These are phyloP conservation scores for Aphaenogaster ashmeadi DNA, from an alignment of 1,140 invertebrate genomes.

Conservation along the genomic window DNA sequence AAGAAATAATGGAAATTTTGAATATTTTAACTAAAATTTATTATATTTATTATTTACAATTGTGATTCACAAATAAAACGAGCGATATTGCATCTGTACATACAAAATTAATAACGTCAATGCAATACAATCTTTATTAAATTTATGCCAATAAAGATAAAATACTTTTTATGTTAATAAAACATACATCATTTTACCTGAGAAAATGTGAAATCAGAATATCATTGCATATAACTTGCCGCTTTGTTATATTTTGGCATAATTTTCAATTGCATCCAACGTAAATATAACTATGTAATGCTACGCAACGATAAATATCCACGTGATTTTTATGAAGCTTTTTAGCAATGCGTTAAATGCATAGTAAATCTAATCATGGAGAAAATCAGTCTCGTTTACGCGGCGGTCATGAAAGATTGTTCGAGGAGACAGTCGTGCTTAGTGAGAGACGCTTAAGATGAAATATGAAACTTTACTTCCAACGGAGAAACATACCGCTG, in stretches of 20 bases:
- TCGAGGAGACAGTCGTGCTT: slow-evolving; percentile 31
- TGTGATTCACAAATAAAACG: not conserved
- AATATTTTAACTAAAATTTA: slow-evolving; percentile 29
- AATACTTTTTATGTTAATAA: not conserved
- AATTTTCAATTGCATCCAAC: not conserved
- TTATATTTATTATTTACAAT: slow-evolving; percentile 35
- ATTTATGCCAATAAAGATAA: not conserved
- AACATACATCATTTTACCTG: not conserved
- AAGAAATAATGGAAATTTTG: not conserved
- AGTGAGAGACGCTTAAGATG: slow-evolving; percentile 13
- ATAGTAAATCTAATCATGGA: slow-evolving; percentile 13
- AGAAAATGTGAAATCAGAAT: not conserved
- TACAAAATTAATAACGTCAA: slow-evolving; percentile 16
- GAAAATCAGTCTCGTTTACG: slow-evolving; percentile 52
- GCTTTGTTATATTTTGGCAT: not conserved
- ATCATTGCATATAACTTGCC: not conserved
- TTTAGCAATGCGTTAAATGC: slow-evolving; percentile 29
- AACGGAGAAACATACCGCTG: slow-evolving; percentile 28
- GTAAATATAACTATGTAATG: not conserved
- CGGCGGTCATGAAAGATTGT: slow-evolving; percentile 27
- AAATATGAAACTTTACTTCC: slow-evolving; percentile 45
- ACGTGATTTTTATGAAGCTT: not conserved
- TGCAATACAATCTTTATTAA: not conserved
- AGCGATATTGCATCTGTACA: not conserved
- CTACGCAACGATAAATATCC: not conserved